Conservation (phyloP, 2,888 invertebrate genomes). For the Nomada hirtipes region DNA sequence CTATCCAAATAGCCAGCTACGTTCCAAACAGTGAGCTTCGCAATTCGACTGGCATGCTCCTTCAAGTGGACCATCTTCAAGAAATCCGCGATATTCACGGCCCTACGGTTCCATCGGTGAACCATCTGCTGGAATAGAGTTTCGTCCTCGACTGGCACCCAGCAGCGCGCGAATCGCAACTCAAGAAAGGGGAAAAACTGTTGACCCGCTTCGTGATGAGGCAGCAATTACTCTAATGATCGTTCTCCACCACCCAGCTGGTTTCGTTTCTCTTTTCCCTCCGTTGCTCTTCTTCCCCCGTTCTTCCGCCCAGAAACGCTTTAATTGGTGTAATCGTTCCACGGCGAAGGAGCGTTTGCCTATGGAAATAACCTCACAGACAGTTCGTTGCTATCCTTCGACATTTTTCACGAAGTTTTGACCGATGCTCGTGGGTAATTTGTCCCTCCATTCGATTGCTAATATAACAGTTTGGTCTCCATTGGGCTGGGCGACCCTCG, state of each 20-base stretch:
- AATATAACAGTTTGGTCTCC: not conserved
- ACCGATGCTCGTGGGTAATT: not conserved
- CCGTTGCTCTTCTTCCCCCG: not conserved
- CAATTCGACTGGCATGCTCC: not conserved
- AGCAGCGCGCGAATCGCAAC: conserved; percentile 18
- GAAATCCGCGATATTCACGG: not conserved
- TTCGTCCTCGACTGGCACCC: conserved; percentile 11
- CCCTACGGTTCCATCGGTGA: conserved; percentile 7
- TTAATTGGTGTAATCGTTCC: conserved; percentile 61
- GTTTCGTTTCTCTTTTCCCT: conserved; percentile 11
- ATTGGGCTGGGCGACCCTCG: not conserved
- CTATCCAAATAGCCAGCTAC: not conserved
- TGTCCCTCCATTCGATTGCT: not conserved
- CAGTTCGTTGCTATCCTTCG: conserved; percentile 1
- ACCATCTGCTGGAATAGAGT: conserved; percentile 3
- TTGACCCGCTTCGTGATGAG: conserved; percentile 67
- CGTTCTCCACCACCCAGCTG: conserved; percentile 29
- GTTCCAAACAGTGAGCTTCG: not conserved
- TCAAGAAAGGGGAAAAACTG: conserved; percentile 56
- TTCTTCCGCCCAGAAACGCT: conserved; percentile 13
- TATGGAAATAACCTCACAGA: not conserved
- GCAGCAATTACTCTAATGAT: conserved; percentile 69
- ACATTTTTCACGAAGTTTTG: not conserved
- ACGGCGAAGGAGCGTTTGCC: conserved; percentile 1
- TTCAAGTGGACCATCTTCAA: not conserved